Conservation (phyloP, 2,888 invertebrate species). For the Nysson spinosus region DNA sequence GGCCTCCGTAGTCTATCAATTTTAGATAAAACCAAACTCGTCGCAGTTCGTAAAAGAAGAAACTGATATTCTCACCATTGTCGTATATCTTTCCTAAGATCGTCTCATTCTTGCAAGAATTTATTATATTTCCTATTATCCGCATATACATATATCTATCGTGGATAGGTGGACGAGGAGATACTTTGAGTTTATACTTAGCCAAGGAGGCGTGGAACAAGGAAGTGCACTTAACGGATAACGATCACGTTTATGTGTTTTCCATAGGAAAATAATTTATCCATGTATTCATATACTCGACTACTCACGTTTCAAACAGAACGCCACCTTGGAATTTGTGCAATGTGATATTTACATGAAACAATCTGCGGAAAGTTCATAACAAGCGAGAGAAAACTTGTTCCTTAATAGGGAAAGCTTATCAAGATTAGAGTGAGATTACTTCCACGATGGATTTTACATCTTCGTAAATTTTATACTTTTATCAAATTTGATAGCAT, state of each 20-base stretch:
- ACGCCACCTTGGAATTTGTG: no score
- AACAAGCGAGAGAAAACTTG: no score
- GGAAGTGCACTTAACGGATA: slow-evolving; percentile 59
- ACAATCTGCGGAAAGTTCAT: background rate
- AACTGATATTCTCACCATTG: no score
- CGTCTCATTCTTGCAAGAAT: slow-evolving; percentile 26
- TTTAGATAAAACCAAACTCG: background rate
- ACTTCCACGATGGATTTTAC: no score
- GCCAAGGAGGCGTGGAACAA: slow-evolving; percentile 45
- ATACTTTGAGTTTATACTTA: slow-evolving; percentile 37
- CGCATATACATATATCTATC: slow-evolving; percentile 15
- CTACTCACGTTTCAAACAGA: no score
- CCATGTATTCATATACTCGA: background rate
- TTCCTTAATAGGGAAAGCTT: no score
- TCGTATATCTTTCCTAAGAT: slow-evolving; percentile 9
- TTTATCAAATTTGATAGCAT: no score
- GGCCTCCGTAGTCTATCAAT: background rate
- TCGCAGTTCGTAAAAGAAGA: no score
- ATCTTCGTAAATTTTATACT: no score
- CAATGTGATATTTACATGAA: no score
- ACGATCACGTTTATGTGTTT: slow-evolving; percentile 31
- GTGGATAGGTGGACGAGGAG: slow-evolving; percentile 25
- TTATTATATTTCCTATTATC: slow-evolving; percentile 49
- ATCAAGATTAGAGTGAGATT: no score
- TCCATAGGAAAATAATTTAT: slow-evolving; percentile 27